phyloP scores from a whole-genome alignment of 1,140 invertebrate species.

The Cotesia chilonis region DNA sequence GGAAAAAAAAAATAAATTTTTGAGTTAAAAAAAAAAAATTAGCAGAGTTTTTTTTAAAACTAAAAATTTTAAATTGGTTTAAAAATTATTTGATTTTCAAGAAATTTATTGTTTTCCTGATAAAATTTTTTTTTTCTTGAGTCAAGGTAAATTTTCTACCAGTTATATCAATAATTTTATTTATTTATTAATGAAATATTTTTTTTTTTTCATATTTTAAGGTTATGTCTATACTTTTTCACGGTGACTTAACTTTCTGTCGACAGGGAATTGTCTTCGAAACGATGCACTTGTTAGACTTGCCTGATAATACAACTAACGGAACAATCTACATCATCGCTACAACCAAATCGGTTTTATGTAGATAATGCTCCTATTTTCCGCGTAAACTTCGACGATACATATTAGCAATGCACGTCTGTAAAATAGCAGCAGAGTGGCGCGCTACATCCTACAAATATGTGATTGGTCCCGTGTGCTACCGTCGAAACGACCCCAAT shows the following conservation, averaged over 20 bases:
- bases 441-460: constrained; percentile 96
- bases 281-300: constrained; percentile 97
- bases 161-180: no score
- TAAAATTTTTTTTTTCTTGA: constrained; percentile 55
- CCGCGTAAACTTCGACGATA: constrained; percentile 81
- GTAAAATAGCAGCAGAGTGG: constrained; percentile 98
- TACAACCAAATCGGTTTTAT: no score
- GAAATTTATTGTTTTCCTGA: constrained; percentile 59
- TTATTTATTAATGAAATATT: no score
- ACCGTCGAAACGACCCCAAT: constrained; percentile 97
- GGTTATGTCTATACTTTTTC: constrained; percentile 78
- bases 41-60: no score
- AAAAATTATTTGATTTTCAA: constrained; percentile 32
- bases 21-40: no score
- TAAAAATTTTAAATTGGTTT: no score
- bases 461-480: constrained; percentile 97
- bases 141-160: constrained; percentile 71
- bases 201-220: no score
- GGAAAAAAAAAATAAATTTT: no score
- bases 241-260: constrained; percentile 98
- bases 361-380: no score
- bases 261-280: constrained; percentile 99
- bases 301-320: constrained; percentile 97
- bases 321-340: constrained; percentile 72
- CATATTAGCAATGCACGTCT: constrained; percentile 98